Evolutionary conservation across 2,797 vertebrate species (phyloP).

Genomic region (Onychomys arenicola): DNA sequence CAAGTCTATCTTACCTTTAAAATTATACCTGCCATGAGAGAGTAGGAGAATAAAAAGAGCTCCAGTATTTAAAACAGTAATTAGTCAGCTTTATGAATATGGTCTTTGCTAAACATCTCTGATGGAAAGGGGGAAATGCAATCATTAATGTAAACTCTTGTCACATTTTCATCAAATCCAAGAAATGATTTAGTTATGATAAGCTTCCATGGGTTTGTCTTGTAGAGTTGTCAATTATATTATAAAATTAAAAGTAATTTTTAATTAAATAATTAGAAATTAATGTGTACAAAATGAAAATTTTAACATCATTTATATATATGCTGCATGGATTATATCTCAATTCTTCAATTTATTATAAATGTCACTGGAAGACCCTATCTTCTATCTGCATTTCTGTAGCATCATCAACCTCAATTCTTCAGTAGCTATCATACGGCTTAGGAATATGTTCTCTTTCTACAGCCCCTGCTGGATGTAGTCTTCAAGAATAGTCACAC

Average conservation of each 20-base stretch:
- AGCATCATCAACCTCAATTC: not conserved
- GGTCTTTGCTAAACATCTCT: not conserved
- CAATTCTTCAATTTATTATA: not conserved
- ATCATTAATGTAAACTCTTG: not conserved
- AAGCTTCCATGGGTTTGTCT: not conserved
- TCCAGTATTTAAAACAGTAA: not conserved
- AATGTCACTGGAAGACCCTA: not conserved
- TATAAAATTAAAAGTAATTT: not conserved
- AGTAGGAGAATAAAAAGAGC: not conserved
- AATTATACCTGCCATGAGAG: not conserved
- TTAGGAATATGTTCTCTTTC: not conserved
- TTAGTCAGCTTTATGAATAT: not conserved
- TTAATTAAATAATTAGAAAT: not conserved
- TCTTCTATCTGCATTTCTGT: not conserved
- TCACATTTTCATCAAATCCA: not conserved
- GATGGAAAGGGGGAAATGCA: not conserved
- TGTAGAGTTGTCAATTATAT: not conserved
- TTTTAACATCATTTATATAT: not conserved
- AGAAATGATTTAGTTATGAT: slow-evolving; percentile 1
- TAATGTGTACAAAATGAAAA: not conserved
- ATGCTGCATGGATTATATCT: not conserved
- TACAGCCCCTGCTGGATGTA: not conserved
- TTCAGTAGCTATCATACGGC: not conserved
- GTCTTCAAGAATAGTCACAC: not conserved
- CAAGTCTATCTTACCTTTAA: not conserved